Conservation (phyloP, 2,797 vertebrate genomes). For the Mareca strepera region DNA sequence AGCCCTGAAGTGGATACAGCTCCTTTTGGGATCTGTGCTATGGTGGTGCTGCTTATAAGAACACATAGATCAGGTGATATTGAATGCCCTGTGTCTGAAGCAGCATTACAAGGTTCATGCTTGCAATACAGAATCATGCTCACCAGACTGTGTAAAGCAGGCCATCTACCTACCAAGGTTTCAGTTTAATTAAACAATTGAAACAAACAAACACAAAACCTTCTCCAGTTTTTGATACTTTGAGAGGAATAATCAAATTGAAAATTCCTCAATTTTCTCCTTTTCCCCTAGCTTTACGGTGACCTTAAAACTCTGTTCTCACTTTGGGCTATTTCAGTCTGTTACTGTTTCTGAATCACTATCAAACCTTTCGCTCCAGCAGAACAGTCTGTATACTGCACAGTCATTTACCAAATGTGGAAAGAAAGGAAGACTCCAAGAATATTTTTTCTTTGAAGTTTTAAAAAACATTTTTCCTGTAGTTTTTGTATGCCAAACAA, state of each 20-base stretch:
- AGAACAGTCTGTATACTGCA: neutral
- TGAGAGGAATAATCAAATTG: neutral
- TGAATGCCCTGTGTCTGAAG: neutral
- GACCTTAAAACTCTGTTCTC: constrained; percentile 41
- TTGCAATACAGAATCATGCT: neutral
- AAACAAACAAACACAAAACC: neutral
- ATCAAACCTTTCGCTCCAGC: neutral
- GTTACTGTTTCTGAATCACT: constrained; percentile 39
- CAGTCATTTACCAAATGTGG: neutral
- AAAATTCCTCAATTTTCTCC: neutral
- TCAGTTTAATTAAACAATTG: neutral
- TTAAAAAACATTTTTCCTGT: neutral
- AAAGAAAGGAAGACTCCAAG: neutral
- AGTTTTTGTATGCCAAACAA: neutral
- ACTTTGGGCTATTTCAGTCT: constrained; percentile 52
- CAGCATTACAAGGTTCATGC: neutral
- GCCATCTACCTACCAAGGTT: neutral
- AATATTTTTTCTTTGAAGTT: neutral
- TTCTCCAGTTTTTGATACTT: neutral
- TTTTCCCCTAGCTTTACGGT: constrained; percentile 5
- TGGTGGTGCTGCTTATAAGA: neutral
- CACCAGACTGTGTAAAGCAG: neutral
- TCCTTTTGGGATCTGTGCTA: neutral
- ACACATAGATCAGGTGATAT: neutral
- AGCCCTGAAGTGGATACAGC: neutral